Evolutionary conservation across 2,888 invertebrate genomes (phyloP), one percentile per base, ranked within the genome.

Genomic region (Melanchra persicariae): DNA sequence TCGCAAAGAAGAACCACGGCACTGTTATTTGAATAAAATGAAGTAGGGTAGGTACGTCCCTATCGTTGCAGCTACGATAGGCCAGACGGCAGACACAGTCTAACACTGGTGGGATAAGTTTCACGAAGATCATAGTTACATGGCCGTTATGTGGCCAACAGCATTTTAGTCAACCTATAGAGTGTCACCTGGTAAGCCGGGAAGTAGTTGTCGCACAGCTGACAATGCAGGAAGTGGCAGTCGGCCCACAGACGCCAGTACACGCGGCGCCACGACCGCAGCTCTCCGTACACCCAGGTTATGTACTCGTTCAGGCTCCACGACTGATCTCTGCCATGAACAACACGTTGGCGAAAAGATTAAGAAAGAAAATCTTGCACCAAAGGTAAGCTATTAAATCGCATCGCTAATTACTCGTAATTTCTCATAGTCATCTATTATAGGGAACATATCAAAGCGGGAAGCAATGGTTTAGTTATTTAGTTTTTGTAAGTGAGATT

Each of bases 231-330:
- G 93, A 97, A 98, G 93, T 99, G 99, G 79, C 98, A 97, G 87
- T 98, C 98, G 0, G 98, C 98, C 99, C 99, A 99, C 59, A 99
- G 94, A 55, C 98, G 97, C 99, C 99, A 99, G 93, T 99, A 99
- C 4, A 99, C 98, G 88, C 97, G 97, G 0, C 98, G 96, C 99
- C 99, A 99, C 0, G 98, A 97, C 79, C 98, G 98, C 71, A 98
- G 95, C 88, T 98, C 97, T 24, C 97, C 97, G 88, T 98, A 98
- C 74, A 99, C 92, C 88, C 97, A 97, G 54, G 97, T 92, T 43
- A 99, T 97, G 91, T 98, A 98, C 67, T 98, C 97, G 89, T 98
- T 98, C 49, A 98, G 95, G 86, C 98, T 98, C 98, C 99, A 99
- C 1, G 96, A 94, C 2, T 96, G 89, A 84, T 99, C 99, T 82